Conservation (phyloP, 1,140 invertebrate species). For the Drosophila jambulina region DNA sequence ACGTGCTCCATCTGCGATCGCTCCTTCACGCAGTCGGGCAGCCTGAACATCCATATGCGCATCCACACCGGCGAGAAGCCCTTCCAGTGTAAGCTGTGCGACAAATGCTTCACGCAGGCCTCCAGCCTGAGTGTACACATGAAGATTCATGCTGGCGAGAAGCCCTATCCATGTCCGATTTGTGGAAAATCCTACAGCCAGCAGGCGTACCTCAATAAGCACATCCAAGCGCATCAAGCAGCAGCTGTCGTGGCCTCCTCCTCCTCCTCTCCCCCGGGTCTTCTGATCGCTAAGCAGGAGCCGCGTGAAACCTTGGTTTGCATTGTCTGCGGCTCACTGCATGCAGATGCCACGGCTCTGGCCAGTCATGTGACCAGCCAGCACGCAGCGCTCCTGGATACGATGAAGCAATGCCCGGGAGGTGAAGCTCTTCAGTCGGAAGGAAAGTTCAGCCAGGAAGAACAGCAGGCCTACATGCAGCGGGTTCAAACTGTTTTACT, state of each 20-base stretch:
- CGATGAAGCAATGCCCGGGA: slow-evolving; percentile 55
- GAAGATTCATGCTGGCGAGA: slow-evolving; percentile 87
- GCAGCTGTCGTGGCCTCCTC: neutral
- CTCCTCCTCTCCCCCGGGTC: neutral
- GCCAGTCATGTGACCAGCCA: slow-evolving; percentile 74
- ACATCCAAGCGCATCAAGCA: slow-evolving; percentile 74
- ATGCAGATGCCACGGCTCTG: slow-evolving; percentile 73
- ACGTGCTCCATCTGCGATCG: slow-evolving; percentile 89
- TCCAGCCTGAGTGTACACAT: slow-evolving; percentile 88
- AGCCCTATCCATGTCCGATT: slow-evolving; percentile 79
- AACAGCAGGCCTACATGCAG: slow-evolving; percentile 70
- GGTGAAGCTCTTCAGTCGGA: neutral
- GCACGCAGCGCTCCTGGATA: slow-evolving; percentile 73
- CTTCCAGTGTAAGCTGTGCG: slow-evolving; percentile 87
- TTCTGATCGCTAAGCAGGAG: slow-evolving; percentile 16
- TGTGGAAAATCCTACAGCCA: slow-evolving; percentile 85
- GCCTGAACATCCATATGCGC: slow-evolving; percentile 91
- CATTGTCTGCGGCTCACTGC: slow-evolving; percentile 77
- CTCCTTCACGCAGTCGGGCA: slow-evolving; percentile 89
- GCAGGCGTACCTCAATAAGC: slow-evolving; percentile 82
- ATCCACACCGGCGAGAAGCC: slow-evolving; percentile 88
- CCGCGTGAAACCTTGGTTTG: slow-evolving; percentile 71
- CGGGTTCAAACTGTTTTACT: slow-evolving; percentile 68
- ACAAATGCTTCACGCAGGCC: slow-evolving; percentile 88
- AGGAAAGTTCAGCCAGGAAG: slow-evolving; percentile 52